phyloP scores from a whole-genome alignment of 1,140 invertebrate species.

The Reticulitermes speratus region DNA sequence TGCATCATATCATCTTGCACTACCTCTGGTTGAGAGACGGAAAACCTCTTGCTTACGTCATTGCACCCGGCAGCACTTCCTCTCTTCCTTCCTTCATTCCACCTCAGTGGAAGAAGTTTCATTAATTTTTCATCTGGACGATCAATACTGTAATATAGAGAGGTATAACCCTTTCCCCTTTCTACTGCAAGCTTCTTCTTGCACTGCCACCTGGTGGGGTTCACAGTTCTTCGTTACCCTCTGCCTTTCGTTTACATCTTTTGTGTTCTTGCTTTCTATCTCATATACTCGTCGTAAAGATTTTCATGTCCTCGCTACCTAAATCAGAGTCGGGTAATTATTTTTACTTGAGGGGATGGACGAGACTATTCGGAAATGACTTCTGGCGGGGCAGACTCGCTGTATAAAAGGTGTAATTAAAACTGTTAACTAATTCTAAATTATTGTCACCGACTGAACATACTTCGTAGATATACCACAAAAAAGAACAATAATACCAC shows the following conservation, averaged over 20 bases:
- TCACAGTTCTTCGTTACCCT: neutral
- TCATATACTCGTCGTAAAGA: too few relatives aligned
- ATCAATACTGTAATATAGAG: conserved; percentile 19
- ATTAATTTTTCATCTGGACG: conserved; percentile 8
- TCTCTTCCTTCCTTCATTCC: neutral
- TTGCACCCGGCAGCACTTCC: neutral
- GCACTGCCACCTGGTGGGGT: neutral
- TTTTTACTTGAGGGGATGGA: too few relatives aligned
- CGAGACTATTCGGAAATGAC: too few relatives aligned
- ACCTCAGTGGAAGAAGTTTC: conserved; percentile 10
- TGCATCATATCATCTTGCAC: neutral
- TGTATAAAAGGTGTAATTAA: too few relatives aligned
- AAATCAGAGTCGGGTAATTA: too few relatives aligned
- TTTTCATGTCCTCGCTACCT: too few relatives aligned
- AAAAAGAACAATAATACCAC: too few relatives aligned
- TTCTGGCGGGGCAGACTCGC: too few relatives aligned
- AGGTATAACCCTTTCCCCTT: neutral
- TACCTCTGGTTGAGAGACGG: neutral
- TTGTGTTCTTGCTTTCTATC: too few relatives aligned
- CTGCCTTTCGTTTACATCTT: neutral
- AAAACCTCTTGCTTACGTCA: neutral
- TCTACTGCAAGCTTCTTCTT: neutral
- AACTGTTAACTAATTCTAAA: too few relatives aligned
- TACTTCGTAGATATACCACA: too few relatives aligned
- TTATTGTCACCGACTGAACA: too few relatives aligned